Evolutionary conservation across 2,797 vertebrate species (phyloP), one percentile per base, ranked within the genome.

Genomic region (Sternotherus odoratus): DNA sequence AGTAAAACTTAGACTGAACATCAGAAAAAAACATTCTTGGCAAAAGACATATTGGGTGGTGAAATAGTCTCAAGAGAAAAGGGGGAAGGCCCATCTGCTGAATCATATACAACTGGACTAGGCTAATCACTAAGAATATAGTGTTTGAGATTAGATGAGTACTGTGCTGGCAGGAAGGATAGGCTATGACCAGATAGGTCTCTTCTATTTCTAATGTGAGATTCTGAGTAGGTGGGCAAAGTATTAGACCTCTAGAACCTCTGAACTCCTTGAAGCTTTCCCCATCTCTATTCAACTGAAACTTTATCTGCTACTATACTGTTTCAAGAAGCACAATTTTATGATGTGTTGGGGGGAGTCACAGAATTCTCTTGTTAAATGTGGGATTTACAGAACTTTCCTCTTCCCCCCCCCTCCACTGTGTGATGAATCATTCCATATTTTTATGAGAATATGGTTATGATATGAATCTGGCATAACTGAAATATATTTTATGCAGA

Each of bases 301-400:
- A 56, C 1, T 36, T 26, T 15, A 16, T 77, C 77, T 77, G 8
- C 21, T 57, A 33, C 6, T 15, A 3, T 3, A 7, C 84, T 50
- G 63, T 84, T 92, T 87, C 80, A 91, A 63, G 24, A 33, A 81
- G 21, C 39, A 24, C 51, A 26, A 5, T 88, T 86, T 93, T 77
- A 82, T 1, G 4, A 12, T 39, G 3, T 69, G 0, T 60, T 60
- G n/a, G 49, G 19, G 6, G 81, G 16, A 81, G 56, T 86, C 84
- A 13, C 13, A 49, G 23, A 51, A 85, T 48, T 77, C 5, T 77
- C 72, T 56, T 82, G 17, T 28, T 82, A 74, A 86, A 74, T 11
- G 23, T 66, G 63, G 33, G 2, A 12, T 85, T 79, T 21, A 6
- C 12, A 79, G 23, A 51, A 43, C 24, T 74, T 46, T 2, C 15